phyloP scores from a whole-genome alignment of 2,113 vertebrate genomes.

The Poeciliopsis turrubarensis region DNA sequence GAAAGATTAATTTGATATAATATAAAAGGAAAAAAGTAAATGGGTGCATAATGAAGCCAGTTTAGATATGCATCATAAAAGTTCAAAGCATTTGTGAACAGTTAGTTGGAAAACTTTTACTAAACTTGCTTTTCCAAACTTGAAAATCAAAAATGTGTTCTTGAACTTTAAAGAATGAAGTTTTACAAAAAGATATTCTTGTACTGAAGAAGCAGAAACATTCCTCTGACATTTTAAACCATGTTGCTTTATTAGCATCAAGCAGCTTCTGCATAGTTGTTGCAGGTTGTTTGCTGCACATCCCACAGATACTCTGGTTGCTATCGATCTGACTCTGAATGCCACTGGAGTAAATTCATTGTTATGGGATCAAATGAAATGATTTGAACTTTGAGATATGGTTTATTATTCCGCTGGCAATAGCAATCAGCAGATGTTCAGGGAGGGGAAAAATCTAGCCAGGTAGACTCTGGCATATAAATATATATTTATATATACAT shows the following conservation, averaged over 20 bases:
- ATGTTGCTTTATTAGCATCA: background rate
- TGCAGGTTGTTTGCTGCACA: background rate
- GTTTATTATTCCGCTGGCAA: too few relatives aligned
- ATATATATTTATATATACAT: too few relatives aligned
- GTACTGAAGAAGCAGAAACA: background rate
- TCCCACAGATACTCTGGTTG: background rate
- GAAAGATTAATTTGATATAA: background rate
- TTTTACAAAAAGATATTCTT: background rate
- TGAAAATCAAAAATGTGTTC: background rate
- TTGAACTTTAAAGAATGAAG: background rate
- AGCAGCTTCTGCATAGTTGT: background rate
- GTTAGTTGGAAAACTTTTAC: too few relatives aligned
- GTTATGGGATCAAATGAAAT: too few relatives aligned
- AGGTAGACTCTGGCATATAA: too few relatives aligned
- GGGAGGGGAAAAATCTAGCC: too few relatives aligned
- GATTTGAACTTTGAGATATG: too few relatives aligned
- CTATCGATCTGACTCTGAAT: background rate
- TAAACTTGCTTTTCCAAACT: background rate
- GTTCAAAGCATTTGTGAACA: background rate
- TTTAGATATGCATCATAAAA: background rate
- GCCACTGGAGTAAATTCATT: too few relatives aligned
- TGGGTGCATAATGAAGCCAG: background rate
- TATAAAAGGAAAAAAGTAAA: background rate
- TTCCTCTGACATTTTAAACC: background rate
- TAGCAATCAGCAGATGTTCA: too few relatives aligned